A percentile compares a stretch with the other conserved stretches of the same genome.
Evolutionary conservation across 1,140 invertebrate genomes (phyloP).

Genomic region (Sitodiplosis mosellana): DNA sequence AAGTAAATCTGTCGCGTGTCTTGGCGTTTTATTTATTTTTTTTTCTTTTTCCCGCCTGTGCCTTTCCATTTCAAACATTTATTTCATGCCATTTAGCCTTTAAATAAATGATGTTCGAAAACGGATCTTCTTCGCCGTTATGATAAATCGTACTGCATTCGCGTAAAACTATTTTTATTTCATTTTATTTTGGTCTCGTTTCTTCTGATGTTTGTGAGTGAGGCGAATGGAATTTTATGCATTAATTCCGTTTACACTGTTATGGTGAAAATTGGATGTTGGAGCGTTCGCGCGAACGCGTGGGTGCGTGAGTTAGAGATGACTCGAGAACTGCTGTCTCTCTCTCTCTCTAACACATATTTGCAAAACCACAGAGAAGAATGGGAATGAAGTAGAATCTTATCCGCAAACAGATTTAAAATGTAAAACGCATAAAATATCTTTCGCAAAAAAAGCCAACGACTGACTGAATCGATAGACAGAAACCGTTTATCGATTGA

Average conservation of each 20-base stretch:
- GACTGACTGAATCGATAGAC: too few relatives aligned
- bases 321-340: too few relatives aligned
- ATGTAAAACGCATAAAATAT: background rate
- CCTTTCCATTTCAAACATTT: background rate
- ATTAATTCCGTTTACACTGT: background rate
- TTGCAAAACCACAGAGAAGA: background rate
- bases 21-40: too few relatives aligned
- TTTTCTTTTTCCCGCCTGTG: background rate
- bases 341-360: background rate
- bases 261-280: background rate
- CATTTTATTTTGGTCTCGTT: background rate
- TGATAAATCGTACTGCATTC: constrained; percentile 1
- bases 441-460: background rate
- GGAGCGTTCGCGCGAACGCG: too few relatives aligned
- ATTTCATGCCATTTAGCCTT: too few relatives aligned
- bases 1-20: too few relatives aligned
- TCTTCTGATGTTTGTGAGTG: background rate
- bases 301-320: too few relatives aligned
- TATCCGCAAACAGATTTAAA: background rate
- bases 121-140: background rate
- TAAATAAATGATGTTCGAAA: too few relatives aligned
- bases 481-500: background rate
- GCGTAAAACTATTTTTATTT: background rate
- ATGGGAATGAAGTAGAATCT: background rate
- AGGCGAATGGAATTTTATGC: too few relatives aligned